These are phyloP conservation scores for Eupelmus urozonus DNA, from an alignment of 2,888 invertebrate species.

Conservation along the genomic window DNA sequence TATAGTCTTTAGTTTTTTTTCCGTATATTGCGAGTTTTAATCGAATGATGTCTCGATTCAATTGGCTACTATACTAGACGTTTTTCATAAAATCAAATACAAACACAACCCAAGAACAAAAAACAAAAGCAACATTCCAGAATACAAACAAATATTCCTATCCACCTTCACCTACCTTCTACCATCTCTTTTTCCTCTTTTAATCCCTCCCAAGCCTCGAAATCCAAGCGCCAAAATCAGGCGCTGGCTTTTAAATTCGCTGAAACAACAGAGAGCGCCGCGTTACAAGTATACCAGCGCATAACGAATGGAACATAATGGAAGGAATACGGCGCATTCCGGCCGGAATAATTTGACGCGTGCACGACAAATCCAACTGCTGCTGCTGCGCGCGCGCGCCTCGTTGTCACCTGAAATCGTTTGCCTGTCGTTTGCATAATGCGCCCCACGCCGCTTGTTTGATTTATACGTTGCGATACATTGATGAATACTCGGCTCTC, in stretches of 20 bases:
- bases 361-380: constrained; percentile 44
- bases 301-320: constrained; percentile 23
- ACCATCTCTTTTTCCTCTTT: too few relatives aligned
- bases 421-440: constrained; percentile 65
- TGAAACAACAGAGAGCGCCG: neutral
- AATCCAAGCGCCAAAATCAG: neutral
- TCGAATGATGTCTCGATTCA: too few relatives aligned
- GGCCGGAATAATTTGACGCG: constrained; percentile 49
- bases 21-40: too few relatives aligned
- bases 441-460: constrained; percentile 44
- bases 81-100: too few relatives aligned
- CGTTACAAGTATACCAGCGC: constrained; percentile 4
- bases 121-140: too few relatives aligned
- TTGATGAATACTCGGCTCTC: neutral
- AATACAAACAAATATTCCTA: too few relatives aligned
- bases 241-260: constrained; percentile 2
- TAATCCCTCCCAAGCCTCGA: neutral
- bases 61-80: too few relatives aligned
- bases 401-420: constrained; percentile 59
- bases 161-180: too few relatives aligned
- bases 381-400: constrained; percentile 3
- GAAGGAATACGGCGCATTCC: constrained; percentile 40
- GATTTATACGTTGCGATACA: constrained; percentile 26
- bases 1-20: too few relatives aligned
- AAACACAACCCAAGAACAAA: too few relatives aligned